Base-by-base conservation (phyloP, 2,797 vertebrate genomes). In the Coreius guichenoti region DNA sequence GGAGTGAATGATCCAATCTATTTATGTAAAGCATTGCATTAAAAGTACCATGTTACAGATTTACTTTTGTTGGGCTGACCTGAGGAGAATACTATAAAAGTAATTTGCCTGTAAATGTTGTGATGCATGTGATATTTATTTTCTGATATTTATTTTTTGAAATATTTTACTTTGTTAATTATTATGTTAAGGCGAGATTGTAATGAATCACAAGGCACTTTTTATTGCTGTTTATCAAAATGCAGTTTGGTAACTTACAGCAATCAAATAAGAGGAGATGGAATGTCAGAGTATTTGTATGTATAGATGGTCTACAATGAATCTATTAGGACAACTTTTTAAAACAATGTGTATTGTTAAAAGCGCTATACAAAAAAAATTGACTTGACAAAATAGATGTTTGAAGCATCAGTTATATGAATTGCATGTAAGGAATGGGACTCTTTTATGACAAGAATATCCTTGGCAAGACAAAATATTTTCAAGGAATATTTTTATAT, bases 151-250 rank as follows among this genome's bases (percentile, higher is more conserved):
- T 89, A 73, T 85, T 81, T 84, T 83, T 39, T 84, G 78, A 67
- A 80, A 80, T 47, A 80, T 83, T 88, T 85, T 81, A 79, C 77
- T 86, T 86, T 84, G 88, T 88, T 85, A 36, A 68, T 69, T 31
- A 43, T 87, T 85, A 80, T 88, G 83, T 84, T 87, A 81, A 90
- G 77, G 82, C 87, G 74, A 87, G 84, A 69, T 87, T 84, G 84
- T 84, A 81, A 89, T 80, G 47, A 83, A 90, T 90, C 39, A 85
- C 86, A 88, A 87, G 89, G 89, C 91, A 93, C 92, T 91, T 92
- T 91, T 90, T 81, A 82, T 87, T 76, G 70, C 89, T 81, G 86
- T 84, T 88, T 88, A 75, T 87, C 83, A 85, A 85, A 83, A 80
- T 83, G 61, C 17, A 26, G 67, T 84, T 39, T 70, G 39, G 81